A percentile compares a stretch with the other conserved stretches of the same genome.
Evolutionary conservation across 2,797 vertebrate species (phyloP).

Genomic region (Sebastes umbrosus): DNA sequence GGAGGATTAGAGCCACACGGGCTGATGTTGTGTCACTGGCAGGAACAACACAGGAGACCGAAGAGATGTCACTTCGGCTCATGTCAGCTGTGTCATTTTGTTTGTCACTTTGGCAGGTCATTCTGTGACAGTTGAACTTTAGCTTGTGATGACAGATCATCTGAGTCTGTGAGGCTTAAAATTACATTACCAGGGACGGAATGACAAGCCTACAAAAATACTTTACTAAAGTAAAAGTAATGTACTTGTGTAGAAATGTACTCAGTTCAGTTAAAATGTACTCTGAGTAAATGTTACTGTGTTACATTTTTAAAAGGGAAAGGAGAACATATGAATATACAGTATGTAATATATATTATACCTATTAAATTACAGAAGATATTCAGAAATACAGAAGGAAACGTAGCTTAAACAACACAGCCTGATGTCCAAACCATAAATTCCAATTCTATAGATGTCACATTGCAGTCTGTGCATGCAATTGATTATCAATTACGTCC

Average conservation of each 20-base stretch:
- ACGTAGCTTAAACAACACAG: too few relatives aligned
- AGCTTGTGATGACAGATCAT: slow-evolving; percentile 28
- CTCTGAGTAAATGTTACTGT: neutral
- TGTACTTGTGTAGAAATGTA: neutral
- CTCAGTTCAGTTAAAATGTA: neutral
- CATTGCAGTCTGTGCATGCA: too few relatives aligned
- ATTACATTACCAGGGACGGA: neutral
- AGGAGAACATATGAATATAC: too few relatives aligned
- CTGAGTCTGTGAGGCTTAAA: slow-evolving; percentile 34
- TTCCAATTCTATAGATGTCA: too few relatives aligned
- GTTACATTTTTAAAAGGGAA: neutral
- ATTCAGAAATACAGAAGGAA: too few relatives aligned
- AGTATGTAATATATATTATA: too few relatives aligned
- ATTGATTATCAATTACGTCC: too few relatives aligned
- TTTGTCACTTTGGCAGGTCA: slow-evolving; percentile 44
- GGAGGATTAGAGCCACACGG: slow-evolving; percentile 34
- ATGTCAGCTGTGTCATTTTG: slow-evolving; percentile 36
- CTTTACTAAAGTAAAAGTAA: neutral
- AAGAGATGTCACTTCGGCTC: slow-evolving; percentile 42
- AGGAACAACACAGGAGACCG: slow-evolving; percentile 28
- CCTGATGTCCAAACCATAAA: too few relatives aligned
- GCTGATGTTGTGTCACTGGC: slow-evolving; percentile 51
- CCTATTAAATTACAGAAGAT: too few relatives aligned
- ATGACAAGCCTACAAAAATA: neutral
- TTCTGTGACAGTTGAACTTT: slow-evolving; percentile 45